phyloP scores from a whole-genome alignment of 2,888 invertebrate species.

The Ceramica pisi region DNA sequence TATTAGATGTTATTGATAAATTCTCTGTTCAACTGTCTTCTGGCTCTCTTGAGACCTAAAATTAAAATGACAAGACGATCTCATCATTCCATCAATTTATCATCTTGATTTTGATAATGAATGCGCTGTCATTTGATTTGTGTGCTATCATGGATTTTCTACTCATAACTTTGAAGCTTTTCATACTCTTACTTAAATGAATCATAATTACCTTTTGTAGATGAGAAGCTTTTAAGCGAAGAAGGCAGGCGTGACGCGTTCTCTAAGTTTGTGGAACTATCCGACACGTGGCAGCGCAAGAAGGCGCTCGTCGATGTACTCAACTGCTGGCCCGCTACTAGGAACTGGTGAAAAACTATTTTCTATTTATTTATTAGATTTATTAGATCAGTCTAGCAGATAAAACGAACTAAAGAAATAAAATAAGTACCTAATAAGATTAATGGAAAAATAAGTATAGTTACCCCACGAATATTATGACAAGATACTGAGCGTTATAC shows the following conservation, averaged over 20 bases:
- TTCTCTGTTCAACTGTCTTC: too few relatives aligned
- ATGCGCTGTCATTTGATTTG: too few relatives aligned
- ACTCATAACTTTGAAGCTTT: background rate
- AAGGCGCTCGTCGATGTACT: constrained; percentile 84
- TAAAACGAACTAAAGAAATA: too few relatives aligned
- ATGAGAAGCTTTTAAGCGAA: constrained; percentile 73
- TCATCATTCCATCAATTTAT: background rate
- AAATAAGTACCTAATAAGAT: too few relatives aligned
- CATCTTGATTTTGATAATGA: background rate
- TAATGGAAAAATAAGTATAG: too few relatives aligned
- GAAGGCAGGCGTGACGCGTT: constrained; percentile 77
- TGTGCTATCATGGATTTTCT: too few relatives aligned
- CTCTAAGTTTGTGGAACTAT: constrained; percentile 63
- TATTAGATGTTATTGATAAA: background rate
- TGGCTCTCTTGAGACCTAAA: too few relatives aligned
- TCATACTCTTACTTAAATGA: background rate
- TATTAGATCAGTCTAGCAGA: too few relatives aligned
- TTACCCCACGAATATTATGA: too few relatives aligned
- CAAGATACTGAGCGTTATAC: too few relatives aligned
- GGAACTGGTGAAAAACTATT: background rate
- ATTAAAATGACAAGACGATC: too few relatives aligned
- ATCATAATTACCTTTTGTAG: constrained; percentile 46
- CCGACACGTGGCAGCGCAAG: constrained; percentile 78
- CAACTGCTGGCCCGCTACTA: constrained; percentile 82
- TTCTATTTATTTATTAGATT: too few relatives aligned